Base-by-base conservation (phyloP, 2,113 vertebrate genomes). In the Myrmophylax atrothorax region DNA sequence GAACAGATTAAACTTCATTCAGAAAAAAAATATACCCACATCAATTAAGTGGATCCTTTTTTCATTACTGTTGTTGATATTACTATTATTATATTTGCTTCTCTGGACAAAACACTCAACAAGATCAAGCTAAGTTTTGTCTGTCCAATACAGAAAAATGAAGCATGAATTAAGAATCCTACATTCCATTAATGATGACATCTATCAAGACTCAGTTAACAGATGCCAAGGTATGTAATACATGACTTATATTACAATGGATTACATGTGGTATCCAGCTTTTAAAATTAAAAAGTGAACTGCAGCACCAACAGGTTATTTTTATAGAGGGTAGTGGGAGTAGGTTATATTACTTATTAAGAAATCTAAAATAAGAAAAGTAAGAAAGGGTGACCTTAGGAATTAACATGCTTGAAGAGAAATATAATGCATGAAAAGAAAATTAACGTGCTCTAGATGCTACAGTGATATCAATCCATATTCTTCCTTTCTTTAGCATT, bases 251-350 rank as follows among this genome's bases (percentile, higher is more conserved):
- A 42, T 47, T 79, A 56, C 56, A 84, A 67, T 56, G 28, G 16
- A 81, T 67, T 80, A 63, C 52, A 93, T 9, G 66, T 5, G 20
- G 23, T n/a, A 87, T 46, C 75, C 40, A 47, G 14, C 68, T 96
- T 96, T 86, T 75, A 58, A 70, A 95, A 86, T 90, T 47, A 94
- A 92, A 76, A 94, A 17, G 23, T 79, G 55, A 90, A 84, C 83
- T 92, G 38, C 77, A 52, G 86, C 4, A 33, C 47, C 50, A 93
- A 35, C 33, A 44, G 31, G 62, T 49, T 91, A 84, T 89, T 96
- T 95, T 94, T 93, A 79, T 3, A 82, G 58, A 72, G 38, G 52
- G 26, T 44, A 83, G 59, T 50, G 20, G 46, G 62, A 88, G 83
- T 64, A 84, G 38, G 60, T 90, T 95, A 90, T 28, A 66, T 42